A percentile compares a stretch with the other conserved stretches of the same genome.
Conservation (phyloP, 2,797 vertebrate genomes). For the Enteromius radiatus region DNA sequence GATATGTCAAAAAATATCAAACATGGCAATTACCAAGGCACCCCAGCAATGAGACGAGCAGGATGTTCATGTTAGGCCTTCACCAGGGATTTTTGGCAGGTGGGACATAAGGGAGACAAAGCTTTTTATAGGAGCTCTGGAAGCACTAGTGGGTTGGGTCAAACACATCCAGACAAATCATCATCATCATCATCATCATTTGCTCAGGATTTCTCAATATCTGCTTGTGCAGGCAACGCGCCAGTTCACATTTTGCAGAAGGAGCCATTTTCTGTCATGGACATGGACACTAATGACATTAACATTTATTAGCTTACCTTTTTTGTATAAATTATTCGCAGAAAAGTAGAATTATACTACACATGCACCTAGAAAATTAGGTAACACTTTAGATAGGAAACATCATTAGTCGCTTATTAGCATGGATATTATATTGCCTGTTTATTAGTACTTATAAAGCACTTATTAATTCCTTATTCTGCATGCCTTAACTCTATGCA, state of each 20-base stretch:
- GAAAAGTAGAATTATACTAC: not conserved
- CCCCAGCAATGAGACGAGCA: conserved; percentile 68
- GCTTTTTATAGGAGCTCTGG: conserved; percentile 70
- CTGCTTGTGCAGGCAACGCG: not conserved
- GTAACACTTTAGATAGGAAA: not conserved
- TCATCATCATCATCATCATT: conserved; percentile 43
- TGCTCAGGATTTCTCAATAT: conserved; percentile 70
- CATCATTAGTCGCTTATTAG: not conserved
- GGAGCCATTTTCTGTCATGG: not conserved
- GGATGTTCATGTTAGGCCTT: conserved; percentile 70
- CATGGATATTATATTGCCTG: not conserved
- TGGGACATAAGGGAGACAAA: not conserved
- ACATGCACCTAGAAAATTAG: too few species aligned
- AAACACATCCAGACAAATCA: conserved; percentile 4
- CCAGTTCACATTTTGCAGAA: not conserved
- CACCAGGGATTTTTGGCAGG: conserved; percentile 58
- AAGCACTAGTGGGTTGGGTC: conserved; percentile 28
- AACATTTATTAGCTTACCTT: not conserved
- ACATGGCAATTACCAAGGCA: conserved; percentile 72
- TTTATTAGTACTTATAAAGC: not conserved
- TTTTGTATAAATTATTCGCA: not conserved
- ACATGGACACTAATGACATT: too few species aligned
- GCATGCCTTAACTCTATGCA: too few species aligned
- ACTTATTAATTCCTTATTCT: not conserved
- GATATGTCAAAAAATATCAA: not conserved